Conservation (phyloP, 2,888 invertebrate genomes). For the Hyppa rectilinea region DNA sequence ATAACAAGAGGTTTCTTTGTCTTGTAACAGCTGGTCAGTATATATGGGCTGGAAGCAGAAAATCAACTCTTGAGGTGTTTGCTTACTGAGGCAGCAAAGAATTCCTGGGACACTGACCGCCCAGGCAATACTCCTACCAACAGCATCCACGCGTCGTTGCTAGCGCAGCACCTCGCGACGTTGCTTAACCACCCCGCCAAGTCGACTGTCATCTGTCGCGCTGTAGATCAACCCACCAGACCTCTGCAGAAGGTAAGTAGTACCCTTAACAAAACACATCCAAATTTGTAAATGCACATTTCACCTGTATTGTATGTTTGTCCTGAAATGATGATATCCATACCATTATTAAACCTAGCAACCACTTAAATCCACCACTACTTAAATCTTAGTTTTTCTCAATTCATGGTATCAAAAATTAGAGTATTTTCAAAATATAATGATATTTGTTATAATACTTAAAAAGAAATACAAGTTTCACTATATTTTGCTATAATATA, state of each 20-base stretch:
- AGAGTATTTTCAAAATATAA: no score
- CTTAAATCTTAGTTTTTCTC: constrained; percentile 31
- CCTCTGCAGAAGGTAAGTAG: constrained; percentile 91
- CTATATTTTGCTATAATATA: constrained; percentile 26
- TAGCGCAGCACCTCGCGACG: constrained; percentile 91
- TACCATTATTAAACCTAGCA: constrained; percentile 46
- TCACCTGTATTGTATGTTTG: constrained; percentile 67
- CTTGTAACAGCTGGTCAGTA: constrained; percentile 94
- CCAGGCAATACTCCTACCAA: constrained; percentile 93
- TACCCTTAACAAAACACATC: constrained; percentile 28
- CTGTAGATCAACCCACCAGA: constrained; percentile 95
- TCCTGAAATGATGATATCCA: constrained; percentile 54
- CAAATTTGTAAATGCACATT: constrained; percentile 27
- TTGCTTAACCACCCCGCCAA: constrained; percentile 96
- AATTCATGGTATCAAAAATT: constrained; percentile 16
- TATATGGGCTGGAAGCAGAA: constrained; percentile 99
- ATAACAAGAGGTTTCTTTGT: constrained; percentile 36
- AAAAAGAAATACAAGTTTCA: no score
- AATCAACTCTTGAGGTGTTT: constrained; percentile 98
- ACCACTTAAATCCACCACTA: constrained; percentile 20
- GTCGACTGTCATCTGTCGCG: constrained; percentile 96
- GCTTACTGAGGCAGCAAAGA: constrained; percentile 94
- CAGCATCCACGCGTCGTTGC: constrained; percentile 93
- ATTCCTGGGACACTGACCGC: constrained; percentile 92
- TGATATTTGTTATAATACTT: no score